A percentile compares a stretch with the other conserved stretches of the same genome.
These are phyloP conservation scores for Eristalis arbustorum DNA, from an alignment of 2,888 invertebrate genomes.

Conservation along the genomic window DNA sequence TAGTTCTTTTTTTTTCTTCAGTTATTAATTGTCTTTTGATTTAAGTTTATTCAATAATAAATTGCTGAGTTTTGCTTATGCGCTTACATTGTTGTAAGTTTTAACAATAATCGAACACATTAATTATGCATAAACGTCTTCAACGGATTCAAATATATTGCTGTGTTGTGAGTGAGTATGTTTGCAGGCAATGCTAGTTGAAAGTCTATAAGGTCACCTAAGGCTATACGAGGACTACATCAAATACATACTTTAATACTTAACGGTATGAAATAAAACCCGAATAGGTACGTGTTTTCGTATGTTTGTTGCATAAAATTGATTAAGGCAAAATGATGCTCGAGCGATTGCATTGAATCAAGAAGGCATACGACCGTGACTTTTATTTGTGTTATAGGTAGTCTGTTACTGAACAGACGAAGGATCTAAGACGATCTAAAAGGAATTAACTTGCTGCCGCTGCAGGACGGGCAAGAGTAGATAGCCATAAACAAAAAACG, in stretches of 20 bases:
- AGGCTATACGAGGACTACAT: neutral
- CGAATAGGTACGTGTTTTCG: neutral
- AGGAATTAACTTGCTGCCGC: no score
- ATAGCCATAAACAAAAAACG: no score
- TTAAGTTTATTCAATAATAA: neutral
- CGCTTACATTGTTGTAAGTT: neutral
- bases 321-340: no score
- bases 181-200: neutral
- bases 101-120: neutral
- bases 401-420: no score
- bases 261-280: neutral
- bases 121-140: neutral
- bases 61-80: neutral
- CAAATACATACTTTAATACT: neutral
- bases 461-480: no score
- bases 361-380: no score
- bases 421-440: no score
- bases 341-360: no score
- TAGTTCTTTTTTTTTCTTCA: neutral
- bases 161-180: neutral
- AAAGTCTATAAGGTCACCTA: neutral
- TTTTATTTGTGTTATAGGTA: no score
- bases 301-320: no score
- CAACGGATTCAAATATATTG: neutral
- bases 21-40: neutral